Percentiles rank a stretch among this genome's conserved stretches.
phyloP scores from a whole-genome alignment of 2,113 vertebrate genomes.

The Lycaon pictus region DNA sequence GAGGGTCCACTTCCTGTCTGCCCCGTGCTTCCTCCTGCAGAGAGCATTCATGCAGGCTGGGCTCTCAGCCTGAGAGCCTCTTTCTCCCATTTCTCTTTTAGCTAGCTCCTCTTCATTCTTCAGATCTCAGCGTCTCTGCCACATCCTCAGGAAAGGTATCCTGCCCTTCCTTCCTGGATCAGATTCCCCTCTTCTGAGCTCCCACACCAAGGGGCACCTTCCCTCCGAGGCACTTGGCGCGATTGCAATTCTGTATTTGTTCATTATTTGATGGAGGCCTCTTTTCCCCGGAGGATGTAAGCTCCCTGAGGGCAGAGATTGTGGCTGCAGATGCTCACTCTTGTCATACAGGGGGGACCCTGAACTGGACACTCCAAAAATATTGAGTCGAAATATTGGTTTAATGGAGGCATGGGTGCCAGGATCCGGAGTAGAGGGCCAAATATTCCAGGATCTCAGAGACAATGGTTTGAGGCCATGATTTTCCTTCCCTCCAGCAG shows the following conservation, averaged over 20 bases:
- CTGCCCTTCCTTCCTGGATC: not conserved
- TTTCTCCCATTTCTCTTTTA: not conserved
- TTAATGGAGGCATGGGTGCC: not conserved
- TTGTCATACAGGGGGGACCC: not conserved
- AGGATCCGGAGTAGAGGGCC: not conserved
- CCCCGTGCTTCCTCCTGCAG: accelerated
- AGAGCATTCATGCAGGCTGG: not conserved
- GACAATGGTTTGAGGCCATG: not conserved
- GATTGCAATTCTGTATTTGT: not conserved
- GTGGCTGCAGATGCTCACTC: not conserved
- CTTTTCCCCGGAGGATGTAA: not conserved
- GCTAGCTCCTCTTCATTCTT: not conserved
- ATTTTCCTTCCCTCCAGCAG: not conserved
- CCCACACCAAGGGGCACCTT: not conserved
- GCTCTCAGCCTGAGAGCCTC: not conserved
- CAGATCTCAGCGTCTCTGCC: not conserved
- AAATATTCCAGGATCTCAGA: not conserved
- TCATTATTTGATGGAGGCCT: not conserved
- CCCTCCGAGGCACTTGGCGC: not conserved
- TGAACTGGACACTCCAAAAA: not conserved
- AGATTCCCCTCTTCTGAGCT: not conserved
- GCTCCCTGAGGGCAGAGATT: not conserved
- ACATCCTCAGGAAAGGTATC: not conserved
- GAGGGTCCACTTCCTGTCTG: accelerated
- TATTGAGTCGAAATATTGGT: not conserved